Conservation (phyloP, 2,888 invertebrate species). For the Heliconius erato region DNA sequence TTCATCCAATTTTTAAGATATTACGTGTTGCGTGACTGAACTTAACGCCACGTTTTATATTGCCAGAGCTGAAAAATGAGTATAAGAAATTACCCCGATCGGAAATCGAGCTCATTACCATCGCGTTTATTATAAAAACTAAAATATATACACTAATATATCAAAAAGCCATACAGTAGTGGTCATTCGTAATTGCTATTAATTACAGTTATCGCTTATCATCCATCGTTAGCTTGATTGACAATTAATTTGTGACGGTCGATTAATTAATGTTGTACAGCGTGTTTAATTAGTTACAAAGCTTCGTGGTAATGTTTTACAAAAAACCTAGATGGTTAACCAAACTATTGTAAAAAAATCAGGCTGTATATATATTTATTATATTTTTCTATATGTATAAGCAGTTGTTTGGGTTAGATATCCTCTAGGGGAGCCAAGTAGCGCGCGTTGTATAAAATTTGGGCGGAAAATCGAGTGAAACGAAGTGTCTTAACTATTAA, state of each 20-base stretch:
- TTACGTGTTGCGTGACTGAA: background rate
- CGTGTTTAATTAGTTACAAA: conserved; percentile 15
- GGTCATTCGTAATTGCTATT: conserved; percentile 22
- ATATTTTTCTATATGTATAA: no score
- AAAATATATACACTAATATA: background rate
- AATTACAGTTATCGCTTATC: conserved; percentile 31
- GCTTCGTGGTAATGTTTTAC: background rate
- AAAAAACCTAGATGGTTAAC: background rate
- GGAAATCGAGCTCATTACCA: background rate
- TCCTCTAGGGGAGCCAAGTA: no score
- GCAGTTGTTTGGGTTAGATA: no score
- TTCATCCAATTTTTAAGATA: background rate
- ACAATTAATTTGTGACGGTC: conserved; percentile 31
- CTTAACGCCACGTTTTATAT: background rate
- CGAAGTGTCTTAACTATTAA: background rate
- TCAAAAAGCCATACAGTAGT: conserved; percentile 25
- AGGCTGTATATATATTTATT: background rate
- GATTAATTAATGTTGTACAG: conserved; percentile 21
- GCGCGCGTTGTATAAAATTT: no score
- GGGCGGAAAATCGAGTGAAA: background rate
- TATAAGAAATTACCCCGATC: background rate
- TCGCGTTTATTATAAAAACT: background rate
- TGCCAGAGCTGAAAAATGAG: background rate
- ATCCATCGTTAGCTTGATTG: conserved; percentile 29
- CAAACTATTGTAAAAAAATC: background rate